Evolutionary conservation across 1,140 invertebrate species (phyloP).

Genomic region (Eubasilissa regina): DNA sequence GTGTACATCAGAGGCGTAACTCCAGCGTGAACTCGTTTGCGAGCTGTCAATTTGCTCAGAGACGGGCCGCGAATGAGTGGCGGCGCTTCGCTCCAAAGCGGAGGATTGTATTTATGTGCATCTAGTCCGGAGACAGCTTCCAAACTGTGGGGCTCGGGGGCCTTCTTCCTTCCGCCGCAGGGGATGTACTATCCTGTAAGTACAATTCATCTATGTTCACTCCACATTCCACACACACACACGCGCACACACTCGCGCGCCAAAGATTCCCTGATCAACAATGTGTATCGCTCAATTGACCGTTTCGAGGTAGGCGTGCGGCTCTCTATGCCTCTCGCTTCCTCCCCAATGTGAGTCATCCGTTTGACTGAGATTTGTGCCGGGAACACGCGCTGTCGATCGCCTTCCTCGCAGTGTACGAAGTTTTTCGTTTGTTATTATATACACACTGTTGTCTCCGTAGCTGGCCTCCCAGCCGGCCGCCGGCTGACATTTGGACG

Average conservation of each 20-base stretch:
- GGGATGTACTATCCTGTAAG: conserved; percentile 95
- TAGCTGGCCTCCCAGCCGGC: background rate
- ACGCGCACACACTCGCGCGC: conserved; percentile 4
- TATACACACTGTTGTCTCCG: background rate
- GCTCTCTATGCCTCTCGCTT: conserved; percentile 46
- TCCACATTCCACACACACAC: conserved; percentile 1
- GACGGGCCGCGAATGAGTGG: conserved; percentile 56
- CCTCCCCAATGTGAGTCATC: conserved; percentile 36
- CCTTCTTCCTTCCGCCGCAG: conserved; percentile 93
- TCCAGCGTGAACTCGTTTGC: conserved; percentile 39
- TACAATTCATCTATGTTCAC: conserved; percentile 62
- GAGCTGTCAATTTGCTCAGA: conserved; percentile 45
- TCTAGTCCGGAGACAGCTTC: conserved; percentile 81
- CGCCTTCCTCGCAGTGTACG: conserved; percentile 25
- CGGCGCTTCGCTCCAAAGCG: conserved; percentile 67
- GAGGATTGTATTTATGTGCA: conserved; percentile 72
- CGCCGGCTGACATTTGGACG: conserved; percentile 27
- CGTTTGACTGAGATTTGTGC: conserved; percentile 50
- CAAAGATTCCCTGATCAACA: conserved; percentile 46
- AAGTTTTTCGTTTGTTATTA: conserved; percentile 16
- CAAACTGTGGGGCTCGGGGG: conserved; percentile 95
- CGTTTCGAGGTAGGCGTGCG: conserved; percentile 46
- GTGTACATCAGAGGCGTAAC: conserved; percentile 15
- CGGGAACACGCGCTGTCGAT: conserved; percentile 37
- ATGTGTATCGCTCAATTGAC: conserved; percentile 49